A percentile compares a stretch with the other conserved stretches of the same genome.
Evolutionary conservation across 2,888 invertebrate genomes (phyloP).

Genomic region (Drosophila neotestacea): DNA sequence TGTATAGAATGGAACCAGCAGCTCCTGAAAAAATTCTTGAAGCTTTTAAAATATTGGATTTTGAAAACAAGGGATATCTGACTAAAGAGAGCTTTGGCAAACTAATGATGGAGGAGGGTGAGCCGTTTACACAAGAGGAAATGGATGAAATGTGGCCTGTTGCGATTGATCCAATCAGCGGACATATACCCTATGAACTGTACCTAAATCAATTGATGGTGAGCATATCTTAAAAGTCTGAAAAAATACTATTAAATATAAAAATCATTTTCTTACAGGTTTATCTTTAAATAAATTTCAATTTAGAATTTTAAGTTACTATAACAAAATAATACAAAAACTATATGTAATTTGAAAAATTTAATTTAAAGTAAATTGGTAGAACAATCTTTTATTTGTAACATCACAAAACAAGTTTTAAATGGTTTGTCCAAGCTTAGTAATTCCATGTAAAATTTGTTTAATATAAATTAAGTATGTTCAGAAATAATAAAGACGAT

Average conservation of each 20-base stretch:
- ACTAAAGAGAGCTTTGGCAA: conserved; percentile 91
- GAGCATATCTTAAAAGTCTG: not conserved
- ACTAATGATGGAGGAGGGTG: conserved; percentile 94
- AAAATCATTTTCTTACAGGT: conserved; percentile 41
- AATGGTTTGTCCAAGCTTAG: too few relatives aligned
- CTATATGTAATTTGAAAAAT: too few relatives aligned
- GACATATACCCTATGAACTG: conserved; percentile 93
- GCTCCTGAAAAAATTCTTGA: conserved; percentile 93
- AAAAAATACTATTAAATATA: not conserved
- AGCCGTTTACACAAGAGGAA: conserved; percentile 95
- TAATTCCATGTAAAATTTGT: too few relatives aligned
- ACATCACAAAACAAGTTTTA: too few relatives aligned
- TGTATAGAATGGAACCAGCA: conserved; percentile 91
- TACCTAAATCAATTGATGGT: conserved; percentile 95
- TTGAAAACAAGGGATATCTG: conserved; percentile 91
- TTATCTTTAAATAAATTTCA: conserved; percentile 39
- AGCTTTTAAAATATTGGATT: conserved; percentile 94
- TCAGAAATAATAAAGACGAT: too few relatives aligned
- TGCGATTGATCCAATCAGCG: conserved; percentile 92
- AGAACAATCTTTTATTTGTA: not conserved
- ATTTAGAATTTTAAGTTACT: not conserved
- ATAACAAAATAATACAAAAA: not conserved
- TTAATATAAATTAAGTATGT: too few relatives aligned
- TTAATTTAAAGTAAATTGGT: not conserved
- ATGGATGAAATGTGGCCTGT: conserved; percentile 96